Base-by-base conservation (phyloP, 2,797 vertebrate species). In the Buphagus erythrorhynchus region DNA sequence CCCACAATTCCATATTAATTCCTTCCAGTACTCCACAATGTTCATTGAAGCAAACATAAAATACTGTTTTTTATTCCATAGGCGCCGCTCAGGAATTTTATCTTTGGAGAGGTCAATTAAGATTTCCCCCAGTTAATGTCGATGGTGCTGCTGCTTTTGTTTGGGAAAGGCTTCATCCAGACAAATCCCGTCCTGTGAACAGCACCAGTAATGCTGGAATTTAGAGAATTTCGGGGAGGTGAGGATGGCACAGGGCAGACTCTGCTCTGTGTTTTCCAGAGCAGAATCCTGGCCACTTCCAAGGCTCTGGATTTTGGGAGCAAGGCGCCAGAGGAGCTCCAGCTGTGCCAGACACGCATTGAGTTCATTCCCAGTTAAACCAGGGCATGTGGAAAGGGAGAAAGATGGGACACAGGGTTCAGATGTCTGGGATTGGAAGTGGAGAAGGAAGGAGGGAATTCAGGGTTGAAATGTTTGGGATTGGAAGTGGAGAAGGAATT, bases 111-210 rank as follows among this genome's bases (percentile, higher is more conserved):
- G 35, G 35, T 26, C 45, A 40, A 5, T n/a, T 3, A 10, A 16
- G 28, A 48, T 20, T n/a, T 38, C 5, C 35, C 67, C 16, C 1
- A 0, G 16, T 46, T 31, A 74, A 12, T 19, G 33, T 4, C 1
- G 2, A 48, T 9, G 54, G 42, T 0, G 1, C 42, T 3, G 11
- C n/a, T 0, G 7, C 33, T 38, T 33, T n/a, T 26, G 10, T 48
- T 38, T n/a, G 72, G 55, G 35, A 61, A 40, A n/a, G 28, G 35
- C 35, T 61, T n/a, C 45, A 46, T 36, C 54, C 42, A 31, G 36
- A 46, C n/a, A 38, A 16, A 19, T 16, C 21, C 35, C 2, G 1
- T 10, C 26, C 26, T 46, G n/a, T 13, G 69, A 19, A 28, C 35
- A 36, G n/a, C 54, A 36, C 16, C 42, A 24, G 11, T 18, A 24